Evolutionary conservation across 1,140 invertebrate genomes (phyloP).

Genomic region (Drosophila persimilis): DNA sequence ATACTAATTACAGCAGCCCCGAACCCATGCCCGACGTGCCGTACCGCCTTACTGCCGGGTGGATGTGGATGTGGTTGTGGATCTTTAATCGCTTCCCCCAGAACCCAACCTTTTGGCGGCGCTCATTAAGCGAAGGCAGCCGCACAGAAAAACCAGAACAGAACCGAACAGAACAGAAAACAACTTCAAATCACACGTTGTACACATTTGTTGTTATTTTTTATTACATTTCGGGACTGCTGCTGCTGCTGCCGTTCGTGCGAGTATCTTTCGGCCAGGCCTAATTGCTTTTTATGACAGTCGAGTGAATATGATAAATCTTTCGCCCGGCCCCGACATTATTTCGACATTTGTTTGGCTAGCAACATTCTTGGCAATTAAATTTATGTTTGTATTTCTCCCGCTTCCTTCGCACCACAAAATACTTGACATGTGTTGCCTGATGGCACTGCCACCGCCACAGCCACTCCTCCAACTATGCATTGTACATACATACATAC

Average conservation of each 20-base stretch:
- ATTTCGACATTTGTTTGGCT: slow-evolving; percentile 77
- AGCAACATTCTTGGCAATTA: slow-evolving; percentile 78
- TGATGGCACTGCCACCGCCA: slow-evolving; percentile 14
- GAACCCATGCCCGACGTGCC: slow-evolving; percentile 36
- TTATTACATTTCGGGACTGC: slow-evolving; percentile 67
- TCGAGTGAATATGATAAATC: slow-evolving; percentile 80
- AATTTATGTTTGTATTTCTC: slow-evolving; percentile 60
- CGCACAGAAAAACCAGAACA: no score
- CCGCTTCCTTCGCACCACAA: slow-evolving; percentile 36
- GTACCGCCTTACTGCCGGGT: slow-evolving; percentile 7
- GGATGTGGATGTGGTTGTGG: slow-evolving; percentile 34
- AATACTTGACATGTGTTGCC: slow-evolving; percentile 73
- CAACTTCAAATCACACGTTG: slow-evolving; percentile 71
- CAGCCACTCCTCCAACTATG: slow-evolving; percentile 4
- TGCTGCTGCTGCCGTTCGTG: slow-evolving; percentile 21
- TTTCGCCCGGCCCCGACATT: slow-evolving; percentile 66
- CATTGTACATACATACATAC: no score
- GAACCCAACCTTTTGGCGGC: slow-evolving; percentile 36
- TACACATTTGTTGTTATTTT: slow-evolving; percentile 44
- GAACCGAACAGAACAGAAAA: slow-evolving; percentile 36
- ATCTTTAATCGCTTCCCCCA: slow-evolving; percentile 67
- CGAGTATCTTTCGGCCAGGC: slow-evolving; percentile 66
- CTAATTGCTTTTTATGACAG: slow-evolving; percentile 81
- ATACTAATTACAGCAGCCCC: slow-evolving; percentile 67
- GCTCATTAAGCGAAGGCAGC: slow-evolving; percentile 62